phyloP scores from a whole-genome alignment of 2,113 vertebrate species.

The Panthera uncia region DNA sequence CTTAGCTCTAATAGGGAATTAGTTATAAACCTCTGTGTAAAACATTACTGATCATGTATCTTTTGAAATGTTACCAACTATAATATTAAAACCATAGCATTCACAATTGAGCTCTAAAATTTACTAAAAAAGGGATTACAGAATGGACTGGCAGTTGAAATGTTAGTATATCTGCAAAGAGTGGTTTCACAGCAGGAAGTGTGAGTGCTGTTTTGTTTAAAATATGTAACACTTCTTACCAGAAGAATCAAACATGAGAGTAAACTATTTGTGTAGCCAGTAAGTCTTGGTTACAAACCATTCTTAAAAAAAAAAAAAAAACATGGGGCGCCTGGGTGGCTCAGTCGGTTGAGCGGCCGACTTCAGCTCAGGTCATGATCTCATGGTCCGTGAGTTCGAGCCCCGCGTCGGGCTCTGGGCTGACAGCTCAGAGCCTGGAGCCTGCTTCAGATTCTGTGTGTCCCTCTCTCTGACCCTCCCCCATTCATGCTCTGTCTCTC shows the following conservation, averaged over 20 bases:
- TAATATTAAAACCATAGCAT: neutral
- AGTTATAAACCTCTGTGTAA: neutral
- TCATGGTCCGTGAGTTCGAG: too few species aligned
- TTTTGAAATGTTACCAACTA: neutral
- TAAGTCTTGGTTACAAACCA: slow-evolving; percentile 26
- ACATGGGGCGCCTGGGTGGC: neutral
- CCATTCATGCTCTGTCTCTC: too few species aligned
- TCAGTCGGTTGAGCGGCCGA: too few species aligned
- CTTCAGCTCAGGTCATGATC: too few species aligned
- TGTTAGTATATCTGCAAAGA: neutral
- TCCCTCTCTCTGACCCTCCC: too few species aligned
- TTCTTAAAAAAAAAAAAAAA: neutral
- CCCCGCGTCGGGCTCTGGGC: too few species aligned
- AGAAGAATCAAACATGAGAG: slow-evolving; percentile 13
- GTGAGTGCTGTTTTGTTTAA: neutral
- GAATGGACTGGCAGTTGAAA: neutral
- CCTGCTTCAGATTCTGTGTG: too few species aligned
- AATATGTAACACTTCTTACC: neutral
- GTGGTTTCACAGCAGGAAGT: neutral
- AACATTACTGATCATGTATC: neutral
- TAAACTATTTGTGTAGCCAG: neutral
- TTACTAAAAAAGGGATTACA: neutral
- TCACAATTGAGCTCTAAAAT: neutral
- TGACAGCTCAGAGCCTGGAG: too few species aligned
- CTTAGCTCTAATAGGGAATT: neutral